Conservation (phyloP, 2,888 invertebrate species). For the Ganaspis brasiliensis region DNA sequence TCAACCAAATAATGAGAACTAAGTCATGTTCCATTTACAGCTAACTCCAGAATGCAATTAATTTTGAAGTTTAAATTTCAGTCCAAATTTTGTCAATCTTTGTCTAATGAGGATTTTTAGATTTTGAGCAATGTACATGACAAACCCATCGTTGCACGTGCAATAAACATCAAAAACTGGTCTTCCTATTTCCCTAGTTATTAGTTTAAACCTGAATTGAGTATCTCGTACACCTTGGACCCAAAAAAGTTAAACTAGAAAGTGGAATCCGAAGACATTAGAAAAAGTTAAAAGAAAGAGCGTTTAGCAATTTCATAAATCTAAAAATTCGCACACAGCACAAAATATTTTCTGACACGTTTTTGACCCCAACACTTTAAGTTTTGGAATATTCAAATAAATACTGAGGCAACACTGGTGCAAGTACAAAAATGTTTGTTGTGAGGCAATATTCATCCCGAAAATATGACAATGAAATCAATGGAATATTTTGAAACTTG, state of each 20-base stretch:
- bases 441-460: too few relatives aligned
- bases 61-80: constrained; percentile 96
- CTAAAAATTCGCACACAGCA: too few relatives aligned
- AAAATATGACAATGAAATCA: too few relatives aligned
- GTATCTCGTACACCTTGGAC: constrained; percentile 96
- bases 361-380: too few relatives aligned
- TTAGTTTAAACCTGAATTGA: constrained; percentile 98
- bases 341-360: too few relatives aligned
- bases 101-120: constrained; percentile 90
- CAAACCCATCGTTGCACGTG: constrained; percentile 99
- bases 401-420: too few relatives aligned
- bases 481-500: too few relatives aligned
- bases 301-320: constrained; percentile 93
- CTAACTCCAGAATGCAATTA: constrained; percentile 97
- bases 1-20: constrained; percentile 94
- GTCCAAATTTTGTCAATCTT: constrained; percentile 98
- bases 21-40: constrained; percentile 98
- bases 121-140: constrained; percentile 96
- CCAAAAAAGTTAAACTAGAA: constrained; percentile 95
- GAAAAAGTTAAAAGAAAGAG: constrained; percentile 87
- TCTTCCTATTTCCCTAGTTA: constrained; percentile 92
- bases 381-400: too few relatives aligned
- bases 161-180: constrained; percentile 90
- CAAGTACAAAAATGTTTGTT: too few relatives aligned
- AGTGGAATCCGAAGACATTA: constrained; percentile 99